Percentiles rank a stretch among this genome's conserved stretches.
These are phyloP conservation scores for Limulus polyphemus DNA, from an alignment of 2,888 invertebrate species.

Conservation along the genomic window DNA sequence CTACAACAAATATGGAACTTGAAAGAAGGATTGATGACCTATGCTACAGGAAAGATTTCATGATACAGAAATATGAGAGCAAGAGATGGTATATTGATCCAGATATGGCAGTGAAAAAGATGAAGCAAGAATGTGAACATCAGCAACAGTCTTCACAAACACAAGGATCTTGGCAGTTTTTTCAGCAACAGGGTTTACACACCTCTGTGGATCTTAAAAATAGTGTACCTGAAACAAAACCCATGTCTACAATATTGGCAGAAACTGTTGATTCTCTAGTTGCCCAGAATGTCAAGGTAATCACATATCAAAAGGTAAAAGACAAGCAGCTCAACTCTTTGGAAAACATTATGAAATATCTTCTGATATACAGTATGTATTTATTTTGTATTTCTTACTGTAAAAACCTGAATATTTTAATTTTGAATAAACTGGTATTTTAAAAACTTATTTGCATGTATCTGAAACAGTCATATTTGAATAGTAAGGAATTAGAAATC, in stretches of 20 bases:
- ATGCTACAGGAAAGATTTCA: conserved; percentile 78
- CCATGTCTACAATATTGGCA: conserved; percentile 36
- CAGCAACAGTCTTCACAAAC: neutral
- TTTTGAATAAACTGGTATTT: too few relatives aligned
- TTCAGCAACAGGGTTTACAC: neutral
- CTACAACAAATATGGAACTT: conserved; percentile 22
- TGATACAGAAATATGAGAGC: conserved; percentile 89
- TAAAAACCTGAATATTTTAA: too few relatives aligned
- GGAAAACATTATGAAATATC: too few relatives aligned
- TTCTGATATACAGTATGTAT: too few relatives aligned
- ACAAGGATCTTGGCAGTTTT: too few relatives aligned
- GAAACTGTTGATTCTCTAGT: conserved; percentile 32
- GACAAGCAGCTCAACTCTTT: too few relatives aligned
- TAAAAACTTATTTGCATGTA: too few relatives aligned
- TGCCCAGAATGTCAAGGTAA: conserved; percentile 21
- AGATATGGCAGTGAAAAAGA: conserved; percentile 36
- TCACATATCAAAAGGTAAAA: too few relatives aligned
- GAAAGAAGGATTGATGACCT: conserved; percentile 65
- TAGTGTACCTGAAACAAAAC: conserved; percentile 34
- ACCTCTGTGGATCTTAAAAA: too few relatives aligned
- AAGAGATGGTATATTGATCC: conserved; percentile 51
- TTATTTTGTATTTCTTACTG: too few relatives aligned
- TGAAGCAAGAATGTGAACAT: conserved; percentile 24
- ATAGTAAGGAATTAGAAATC: too few relatives aligned
- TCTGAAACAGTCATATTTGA: too few relatives aligned